Base-by-base conservation (phyloP, 2,113 vertebrate species). In the Muntiacus muntjak region DNA sequence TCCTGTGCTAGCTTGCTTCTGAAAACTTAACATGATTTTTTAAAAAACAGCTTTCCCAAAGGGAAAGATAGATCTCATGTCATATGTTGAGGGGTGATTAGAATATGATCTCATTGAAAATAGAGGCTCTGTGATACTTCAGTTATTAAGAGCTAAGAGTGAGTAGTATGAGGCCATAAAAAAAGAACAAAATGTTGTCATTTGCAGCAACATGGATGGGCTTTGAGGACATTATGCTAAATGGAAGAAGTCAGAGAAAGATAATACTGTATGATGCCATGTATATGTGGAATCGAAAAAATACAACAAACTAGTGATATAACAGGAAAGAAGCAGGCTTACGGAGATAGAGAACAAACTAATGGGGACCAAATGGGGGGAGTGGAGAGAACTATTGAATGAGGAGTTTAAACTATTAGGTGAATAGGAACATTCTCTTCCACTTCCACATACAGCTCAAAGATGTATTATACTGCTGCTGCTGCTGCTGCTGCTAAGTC, bases 41-140 rank as follows among this genome's bases (percentile, higher is more conserved):
- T 40, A 26, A 47, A 89, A 67, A 97, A 83, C 40, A 52, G 30
- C 33, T 89, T 96, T 94, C 81, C 81, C 57, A 81, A 76, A 98
- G 52, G 25, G 87, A 82, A 95, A 92, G 90, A 92, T 71, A 87
- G 96, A 74, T 26, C 45, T 76, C 67, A 33, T 54, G 30, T 21
- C 57, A n/a, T 43, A 1, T 36, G 30, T 28, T 28, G 74, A 25
- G 52, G 50, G n/a, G 23, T 54, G 58, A 30, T 33, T 43, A 47
- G 71, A 36, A 64, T 88, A 89, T 28, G 12, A 47, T 58, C 43
- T 83, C 74, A 57, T 25, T 58, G 78, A 87, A 92, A 87, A 17
- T 7, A 55, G n/a, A 93, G 30, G 43, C 11, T 52, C 71, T 55
- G 19, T 40, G n/a, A 82, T 26, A n/a, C 57, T 78, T 58, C n/a